Conservation (phyloP, 23 tunicate species). For the Halocynthia roretzi region DNA sequence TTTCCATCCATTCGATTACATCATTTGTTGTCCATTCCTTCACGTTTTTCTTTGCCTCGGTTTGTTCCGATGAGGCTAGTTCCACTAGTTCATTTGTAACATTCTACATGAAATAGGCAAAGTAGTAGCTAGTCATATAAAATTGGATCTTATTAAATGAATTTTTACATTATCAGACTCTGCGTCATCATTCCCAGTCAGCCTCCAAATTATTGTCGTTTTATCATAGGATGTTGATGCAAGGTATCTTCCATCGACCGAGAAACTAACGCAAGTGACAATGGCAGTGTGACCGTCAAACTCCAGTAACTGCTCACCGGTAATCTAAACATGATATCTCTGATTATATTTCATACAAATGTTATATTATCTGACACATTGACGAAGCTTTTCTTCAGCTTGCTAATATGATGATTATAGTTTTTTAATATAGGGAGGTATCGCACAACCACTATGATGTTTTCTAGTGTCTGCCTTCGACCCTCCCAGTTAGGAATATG, state of each 20-base stretch:
- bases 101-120: neutral
- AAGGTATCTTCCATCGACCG: conserved; percentile 33
- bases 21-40: conserved; percentile 58
- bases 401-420: neutral
- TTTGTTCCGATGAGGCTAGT: neutral
- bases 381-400: neutral
- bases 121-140: neutral
- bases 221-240: conserved; percentile 90
- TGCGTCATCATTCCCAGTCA: neutral
- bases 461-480: neutral
- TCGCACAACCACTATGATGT: conserved; percentile 10
- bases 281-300: conserved; percentile 75
- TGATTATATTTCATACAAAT: neutral
- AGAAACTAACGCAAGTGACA: conserved; percentile 73
- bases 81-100: too few species aligned
- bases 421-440: conserved; percentile 5
- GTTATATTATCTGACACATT: neutral
- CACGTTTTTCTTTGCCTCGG: neutral
- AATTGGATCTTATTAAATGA: neutral
- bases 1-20: conserved; percentile 63
- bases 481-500: neutral
- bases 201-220: conserved; percentile 58
- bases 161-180: neutral
- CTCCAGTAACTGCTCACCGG: conserved; percentile 43
- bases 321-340: conserved; percentile 19